Conservation (phyloP, 92 coral and sea anemone species). For the Parazoanthus swiftii region DNA sequence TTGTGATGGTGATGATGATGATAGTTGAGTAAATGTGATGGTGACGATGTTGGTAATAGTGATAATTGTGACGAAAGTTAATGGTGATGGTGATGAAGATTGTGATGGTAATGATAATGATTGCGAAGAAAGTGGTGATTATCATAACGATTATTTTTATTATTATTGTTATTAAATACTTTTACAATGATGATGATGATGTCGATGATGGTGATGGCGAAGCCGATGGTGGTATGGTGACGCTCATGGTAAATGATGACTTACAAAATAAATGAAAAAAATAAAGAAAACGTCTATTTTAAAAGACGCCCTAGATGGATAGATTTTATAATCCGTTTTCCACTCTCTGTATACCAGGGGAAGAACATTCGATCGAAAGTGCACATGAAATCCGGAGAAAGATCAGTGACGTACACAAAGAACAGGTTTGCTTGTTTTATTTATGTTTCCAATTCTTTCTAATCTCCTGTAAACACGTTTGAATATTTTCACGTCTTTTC, state of each 20-base stretch:
- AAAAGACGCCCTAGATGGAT: too few relatives aligned
- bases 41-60: slow-evolving; percentile 11
- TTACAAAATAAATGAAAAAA: background rate
- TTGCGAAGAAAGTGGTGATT: background rate
- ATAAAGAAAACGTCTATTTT: background rate
- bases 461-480: background rate
- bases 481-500: background rate
- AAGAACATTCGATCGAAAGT: slow-evolving; percentile 83
- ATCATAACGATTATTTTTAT: background rate
- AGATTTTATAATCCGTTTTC: too few relatives aligned
- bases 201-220: slow-evolving; percentile 1
- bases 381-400: slow-evolving; percentile 90
- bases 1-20: background rate
- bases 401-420: slow-evolving; percentile 80
- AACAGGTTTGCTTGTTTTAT: slow-evolving; percentile 53
- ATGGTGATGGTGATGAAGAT: background rate
- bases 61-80: background rate
- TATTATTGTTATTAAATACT: background rate
- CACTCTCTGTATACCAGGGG: slow-evolving; percentile 33
- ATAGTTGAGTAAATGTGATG: background rate
- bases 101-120: background rate
- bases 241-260: background rate
- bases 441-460: background rate
- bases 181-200: background rate
- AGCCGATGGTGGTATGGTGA: background rate